phyloP scores from a whole-genome alignment of 2,797 vertebrate species.

The Gallinago solitaria region DNA sequence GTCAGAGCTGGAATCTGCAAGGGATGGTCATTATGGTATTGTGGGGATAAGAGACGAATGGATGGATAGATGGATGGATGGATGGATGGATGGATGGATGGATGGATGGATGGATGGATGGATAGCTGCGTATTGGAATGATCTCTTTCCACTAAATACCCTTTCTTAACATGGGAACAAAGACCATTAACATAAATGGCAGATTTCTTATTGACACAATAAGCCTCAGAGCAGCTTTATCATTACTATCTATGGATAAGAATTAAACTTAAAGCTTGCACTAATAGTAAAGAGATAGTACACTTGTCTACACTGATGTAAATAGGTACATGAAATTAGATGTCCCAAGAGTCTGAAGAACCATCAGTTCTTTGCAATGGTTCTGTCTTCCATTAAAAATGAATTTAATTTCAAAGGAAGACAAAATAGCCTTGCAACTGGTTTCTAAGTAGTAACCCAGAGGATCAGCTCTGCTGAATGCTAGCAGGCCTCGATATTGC shows the following conservation, averaged over 20 bases:
- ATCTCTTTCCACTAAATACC: not conserved
- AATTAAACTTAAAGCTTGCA: not conserved
- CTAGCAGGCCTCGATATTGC: not conserved
- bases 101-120: not conserved
- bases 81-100: not conserved
- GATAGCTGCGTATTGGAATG: not conserved
- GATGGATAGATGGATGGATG: too few relatives aligned
- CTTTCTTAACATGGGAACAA: not conserved
- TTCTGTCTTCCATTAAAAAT: not conserved
- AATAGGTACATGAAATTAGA: not conserved
- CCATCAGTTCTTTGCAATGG: not conserved
- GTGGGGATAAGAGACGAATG: not conserved
- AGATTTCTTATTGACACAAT: not conserved
- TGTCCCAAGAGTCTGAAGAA: rapidly evolving
- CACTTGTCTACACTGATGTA: not conserved
- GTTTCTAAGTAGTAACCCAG: not conserved
- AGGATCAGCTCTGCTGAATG: not conserved
- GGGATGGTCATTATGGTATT: not conserved
- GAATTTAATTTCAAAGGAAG: not conserved
- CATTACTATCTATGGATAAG: not conserved
- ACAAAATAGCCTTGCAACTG: not conserved
- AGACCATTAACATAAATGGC: not conserved
- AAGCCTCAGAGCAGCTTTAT: not conserved
- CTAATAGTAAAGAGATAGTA: not conserved
- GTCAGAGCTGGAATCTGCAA: not conserved